Base-by-base conservation (phyloP, 2,797 vertebrate genomes). In the Gymnocypris eckloni region DNA sequence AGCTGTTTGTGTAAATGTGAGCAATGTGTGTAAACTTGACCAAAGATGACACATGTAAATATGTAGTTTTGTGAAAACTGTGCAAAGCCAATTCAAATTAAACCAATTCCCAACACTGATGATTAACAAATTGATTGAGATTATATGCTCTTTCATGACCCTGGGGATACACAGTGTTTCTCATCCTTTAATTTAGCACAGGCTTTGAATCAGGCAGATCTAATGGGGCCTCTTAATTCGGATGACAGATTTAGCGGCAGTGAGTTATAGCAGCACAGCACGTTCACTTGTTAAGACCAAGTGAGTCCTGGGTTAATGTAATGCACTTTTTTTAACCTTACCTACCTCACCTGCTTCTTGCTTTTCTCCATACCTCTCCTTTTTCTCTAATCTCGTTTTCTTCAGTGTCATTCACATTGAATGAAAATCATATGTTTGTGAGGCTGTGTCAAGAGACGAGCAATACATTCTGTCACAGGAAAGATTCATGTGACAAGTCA, bases 141-240 rank as follows among this genome's bases (percentile, higher is more conserved):
- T 94, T 92, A 95, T 93, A 92, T 92, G 80, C 86, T 59, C 8
- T 83, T 90, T 82, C 13, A 81, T 66, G 82, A 89, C 94, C 92
- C 92, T 79, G 59, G 93, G 92, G 94, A 93, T 73, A 82, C 86
- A 83, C 85, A 87, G 90, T 92, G 85, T 93, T 95, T 94, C 95
- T 90, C 92, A 93, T 93, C 84, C 79, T 90, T 89, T 92, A 90
- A 92, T 91, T 91, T 88, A 87, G 88, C 86, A 80, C 91, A 94
- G 93, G 91, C 93, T 92, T 90, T 91, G 25, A 71, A 91, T 93
- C 88, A 90, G 92, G 92, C 94, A 95, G 93, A 93, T 93, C 92
- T 94, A 96, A 94, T 94, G 91, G 94, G 88, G 89, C 91, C 93
- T 95, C 94, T 96, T 95, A 94, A 95, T 96, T 95, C 92, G 87